These are phyloP conservation scores for Diacarnus erythraeanus DNA, from an alignment of 37 sponge, comb jelly and placozoan genomes.

Conservation along the genomic window DNA sequence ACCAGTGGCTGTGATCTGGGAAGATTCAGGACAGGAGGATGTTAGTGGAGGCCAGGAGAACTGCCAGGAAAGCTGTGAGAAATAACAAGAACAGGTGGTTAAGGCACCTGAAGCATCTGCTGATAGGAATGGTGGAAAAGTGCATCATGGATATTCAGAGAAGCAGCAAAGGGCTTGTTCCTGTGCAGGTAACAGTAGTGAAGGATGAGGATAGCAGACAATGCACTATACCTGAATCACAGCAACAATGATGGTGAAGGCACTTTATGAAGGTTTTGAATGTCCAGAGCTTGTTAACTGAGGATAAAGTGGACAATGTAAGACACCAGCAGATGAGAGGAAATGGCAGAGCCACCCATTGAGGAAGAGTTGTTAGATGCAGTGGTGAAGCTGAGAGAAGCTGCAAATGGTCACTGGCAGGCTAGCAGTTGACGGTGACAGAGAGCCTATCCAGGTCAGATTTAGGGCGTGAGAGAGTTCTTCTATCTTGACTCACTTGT, in stretches of 20 bases:
- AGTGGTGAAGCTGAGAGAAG: neutral
- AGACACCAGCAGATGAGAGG: neutral
- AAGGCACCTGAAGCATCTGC: neutral
- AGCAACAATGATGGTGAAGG: neutral
- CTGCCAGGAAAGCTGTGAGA: slow-evolving; percentile 1
- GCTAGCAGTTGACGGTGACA: too few relatives aligned
- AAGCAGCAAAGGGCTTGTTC: too few relatives aligned
- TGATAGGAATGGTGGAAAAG: neutral
- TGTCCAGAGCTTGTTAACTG: neutral
- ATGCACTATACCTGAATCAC: neutral
- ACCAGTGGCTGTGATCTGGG: neutral
- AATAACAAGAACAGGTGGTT: neutral
- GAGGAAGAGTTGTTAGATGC: neutral
- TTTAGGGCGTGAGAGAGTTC: too few relatives aligned
- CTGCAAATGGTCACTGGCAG: too few relatives aligned
- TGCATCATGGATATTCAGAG: too few relatives aligned
- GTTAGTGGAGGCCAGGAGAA: neutral
- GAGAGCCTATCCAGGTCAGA: too few relatives aligned
- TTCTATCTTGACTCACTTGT: too few relatives aligned
- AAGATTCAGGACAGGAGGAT: neutral
- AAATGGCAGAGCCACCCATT: neutral
- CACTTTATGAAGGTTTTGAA: neutral
- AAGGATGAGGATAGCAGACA: too few relatives aligned
- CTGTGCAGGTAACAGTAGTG: too few relatives aligned
- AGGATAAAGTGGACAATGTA: neutral